A percentile compares a stretch with the other conserved stretches of the same genome.
Evolutionary conservation across 2,888 invertebrate species (phyloP).

Genomic region (Meliscaeva auricollis): DNA sequence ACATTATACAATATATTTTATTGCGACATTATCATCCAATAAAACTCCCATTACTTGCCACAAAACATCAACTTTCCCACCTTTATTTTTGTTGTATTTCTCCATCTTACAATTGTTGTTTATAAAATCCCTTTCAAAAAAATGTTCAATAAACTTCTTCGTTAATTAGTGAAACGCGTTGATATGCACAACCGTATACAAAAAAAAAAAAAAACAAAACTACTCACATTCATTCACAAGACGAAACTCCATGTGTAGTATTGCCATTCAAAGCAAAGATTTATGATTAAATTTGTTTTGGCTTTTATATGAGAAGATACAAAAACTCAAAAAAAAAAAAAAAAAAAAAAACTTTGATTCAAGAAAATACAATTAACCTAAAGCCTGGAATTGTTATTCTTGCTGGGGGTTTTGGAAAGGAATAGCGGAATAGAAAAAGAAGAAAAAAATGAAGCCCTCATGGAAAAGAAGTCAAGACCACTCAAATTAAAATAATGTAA

Average conservation of each 20-base stretch:
- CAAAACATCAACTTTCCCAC: constrained; percentile 38
- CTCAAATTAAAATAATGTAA: constrained; percentile 39
- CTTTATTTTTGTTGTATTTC: constrained; percentile 15
- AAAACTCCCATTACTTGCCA: constrained; percentile 48
- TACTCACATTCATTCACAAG: constrained; percentile 5
- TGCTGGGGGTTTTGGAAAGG: constrained; percentile 1
- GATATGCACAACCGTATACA: constrained; percentile 58
- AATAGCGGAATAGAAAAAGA: no score
- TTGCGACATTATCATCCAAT: constrained; percentile 43
- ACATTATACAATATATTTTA: background rate
- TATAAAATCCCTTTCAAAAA: constrained; percentile 31
- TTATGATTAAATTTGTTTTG: constrained; percentile 66
- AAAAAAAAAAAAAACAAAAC: background rate
- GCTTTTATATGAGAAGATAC: constrained; percentile 51
- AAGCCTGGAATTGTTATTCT: constrained; percentile 44
- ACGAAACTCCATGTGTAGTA: no score
- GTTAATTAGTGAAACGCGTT: constrained; percentile 73
- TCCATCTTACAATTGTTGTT: constrained; percentile 45
- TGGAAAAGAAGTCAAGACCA: constrained; percentile 2
- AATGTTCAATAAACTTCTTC: constrained; percentile 69
- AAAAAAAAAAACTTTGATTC: constrained; percentile 52
- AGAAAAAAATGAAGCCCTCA: constrained; percentile 41
- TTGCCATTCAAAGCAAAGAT: no score
- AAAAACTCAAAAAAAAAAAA: constrained; percentile 25
- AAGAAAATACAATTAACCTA: constrained; percentile 72